Evolutionary conservation across 2,888 invertebrate genomes (phyloP), one percentile per base, ranked within the genome.

Genomic region (Stratiomys singularior): DNA sequence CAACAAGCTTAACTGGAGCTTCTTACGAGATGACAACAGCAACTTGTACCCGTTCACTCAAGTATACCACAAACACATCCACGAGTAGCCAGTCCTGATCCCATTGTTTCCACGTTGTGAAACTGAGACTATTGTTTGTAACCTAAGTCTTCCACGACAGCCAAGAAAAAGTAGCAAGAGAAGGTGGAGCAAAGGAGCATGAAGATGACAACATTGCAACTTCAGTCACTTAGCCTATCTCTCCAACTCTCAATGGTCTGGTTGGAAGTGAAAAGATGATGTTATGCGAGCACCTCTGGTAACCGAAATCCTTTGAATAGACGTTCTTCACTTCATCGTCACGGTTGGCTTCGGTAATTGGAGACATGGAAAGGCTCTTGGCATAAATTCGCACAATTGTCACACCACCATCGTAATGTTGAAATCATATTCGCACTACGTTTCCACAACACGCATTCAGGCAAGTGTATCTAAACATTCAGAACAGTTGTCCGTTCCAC

Each of bases 381-480:
- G 74, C 60, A 30, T 74, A 58, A 69, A 69, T 69, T 69, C 69
- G 46, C 47, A 69, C 69, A 69, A 69, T 69, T n/a, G 69, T 69
- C 69, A 69, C 69, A 27, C 23, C 69, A 69, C 23, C 37, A 44
- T 25, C 69, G 18, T 47, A 69, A 46, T 47, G 7, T 37, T 37
- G 66, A 30, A 66, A 27, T 7, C 18, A 60, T n/a, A 52, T 13
- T 37, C 37, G 9, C 37, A 37, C 37, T 58, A 58, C 11, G 21
- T 21, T 18, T 52, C 52, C 52, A 9, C 52, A 9, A 52, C 52
- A 13, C 1, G 21, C 23, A 58, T 23, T 15, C 63, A 63, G 11
- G 28, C 23, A 60, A 18, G 60, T 25, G 28, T 63, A n/a, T 28
- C 63, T 63, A n/a, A 15, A 13, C 5, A 37, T 30, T 18, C 18